Evolutionary conservation across 1,140 invertebrate genomes (phyloP), one percentile per base, ranked within the genome.

Genomic region (Trinorchestia longiramus): DNA sequence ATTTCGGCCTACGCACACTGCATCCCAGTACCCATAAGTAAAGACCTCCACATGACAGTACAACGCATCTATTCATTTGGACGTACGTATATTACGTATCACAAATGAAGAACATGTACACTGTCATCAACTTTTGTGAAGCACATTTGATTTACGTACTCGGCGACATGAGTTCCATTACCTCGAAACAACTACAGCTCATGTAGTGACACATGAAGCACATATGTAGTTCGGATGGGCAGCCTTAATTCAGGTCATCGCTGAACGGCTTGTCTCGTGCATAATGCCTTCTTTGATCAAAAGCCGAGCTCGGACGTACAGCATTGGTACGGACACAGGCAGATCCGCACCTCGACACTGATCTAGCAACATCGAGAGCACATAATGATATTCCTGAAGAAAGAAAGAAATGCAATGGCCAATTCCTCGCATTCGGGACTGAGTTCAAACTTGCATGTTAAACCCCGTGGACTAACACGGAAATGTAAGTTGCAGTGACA

Each of bases 201-300:
- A 77, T 77, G 62, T 77, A 77, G 62, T 77, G 62, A 77, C 62
- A 77, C 62, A 77, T 77, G 62, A 77, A 77, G 62, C 62, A 77
- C 62, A 77, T 77, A 77, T 77, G 62, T 77, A 77, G 62, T 77
- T 77, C 62, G 28, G 62, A 77, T 77, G 62, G 62, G 62, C 62
- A 36, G 11, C 62, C 62, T 77, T 77, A 77, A 77, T 77, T 77
- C 62, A 77, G 62, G 62, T 77, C 62, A 77, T 77, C 62, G 62
- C 62, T 77, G 62, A 77, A 36, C 62, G 28, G 28, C 62, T 77
- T 77, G 62, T 77, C 62, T 36, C 62, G 62, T 28, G 62, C 62
- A 77, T 77, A 77, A 77, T 77, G 62, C 62, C 62, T 77, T 77
- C 62, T 77, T 77, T 77, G 62, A 77, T 77, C 62, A 77, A 77